Evolutionary conservation across 2,888 invertebrate species (phyloP), one percentile per base, ranked within the genome.

Genomic region (Ligdia adustata): DNA sequence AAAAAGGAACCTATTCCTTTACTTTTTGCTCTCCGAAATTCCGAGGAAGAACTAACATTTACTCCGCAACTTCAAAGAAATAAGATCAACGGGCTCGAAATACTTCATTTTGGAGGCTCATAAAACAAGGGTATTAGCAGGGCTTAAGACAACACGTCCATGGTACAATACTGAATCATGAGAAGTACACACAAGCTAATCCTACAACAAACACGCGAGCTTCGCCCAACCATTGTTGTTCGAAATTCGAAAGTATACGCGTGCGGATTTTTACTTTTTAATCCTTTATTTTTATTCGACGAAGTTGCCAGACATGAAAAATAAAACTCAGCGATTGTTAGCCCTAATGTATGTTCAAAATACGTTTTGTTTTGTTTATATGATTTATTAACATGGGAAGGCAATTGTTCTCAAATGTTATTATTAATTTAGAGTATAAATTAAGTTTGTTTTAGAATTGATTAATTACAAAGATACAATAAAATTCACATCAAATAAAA

Each of bases 181-280:
- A 75, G 84, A 85, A 86, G 71, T 68, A 71, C 81, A 85, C 85
- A 87, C 76, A 84, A 52, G 75, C 72, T 84, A 81, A 86, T 80
- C 79, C 79, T 60, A 69, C 58, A 51, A 66, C 79, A 82, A 87
- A 87, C 76, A 80, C 65, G 59, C 57, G 55, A 62, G 60, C 66
- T 64, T 55, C 9, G 34, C 28, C 20, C 65, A 67, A 52, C 72
- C 75, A 81, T 85, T 84, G 82, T 85, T 83, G 83, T 85, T 83
- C 76, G 33, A 34, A 27, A 16, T 42, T 42, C 41, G 69, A 80
- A 75, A 75, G 66, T 65, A 66, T 71, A 70, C 69, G 68, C 62
- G 67, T 66, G 69, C 66, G 57, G 57, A 64, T 67, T 71, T 71
- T 71, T 64, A 45, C 44, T 55, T 64, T 65, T 68, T 66, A 62